Base-by-base conservation (phyloP, 2,888 invertebrate species). In the Ernsta delagoae region DNA sequence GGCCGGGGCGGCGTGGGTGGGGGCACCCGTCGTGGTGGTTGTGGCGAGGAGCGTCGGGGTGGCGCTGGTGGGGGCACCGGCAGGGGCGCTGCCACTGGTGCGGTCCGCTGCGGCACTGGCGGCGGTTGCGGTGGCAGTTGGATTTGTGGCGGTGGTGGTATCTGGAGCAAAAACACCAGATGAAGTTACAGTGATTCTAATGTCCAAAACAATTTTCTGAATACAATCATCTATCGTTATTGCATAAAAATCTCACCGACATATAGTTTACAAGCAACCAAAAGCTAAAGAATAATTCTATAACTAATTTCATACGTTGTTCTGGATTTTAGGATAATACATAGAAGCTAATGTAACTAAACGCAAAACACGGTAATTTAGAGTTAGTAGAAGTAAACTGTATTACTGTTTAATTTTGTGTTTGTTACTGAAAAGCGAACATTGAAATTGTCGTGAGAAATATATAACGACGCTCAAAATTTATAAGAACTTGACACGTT, bases 1-100 rank as follows among this genome's bases (percentile, higher is more conserved):
- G 90, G 91, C 11, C 90, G 83, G 0, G 87, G 92, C 0, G 86
- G 88, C 0, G 90, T 86, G 0, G 94, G 94, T 3, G 83, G 94
- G 0, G 94, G 91, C 1, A 88, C 84, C n/a, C 91, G 75, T 7
- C 86, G 89, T 31, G 92, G 93, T 0, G 89, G 90, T 64, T 83
- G 89, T 5, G 89, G 87, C 39, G 87, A 87, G 70, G 84, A 70
- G 24, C 87, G 83, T 34, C 87, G 87, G 0, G 90, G 89, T 0
- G 90, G 88, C 4, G 90, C 85, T 1, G 89, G 87, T 0, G 88
- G 89, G 0, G 89, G 88, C 3, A 87, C 89, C 1, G 88, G 86
- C 4, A 90, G 82, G 0, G 88, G 87, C 0, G 80, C 77, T 41
- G 78, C 75, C 8, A 83, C 79, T 1, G 87, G 86, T 3, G 86